These are phyloP conservation scores for Serinus canaria DNA, from an alignment of 2,113 vertebrate genomes.

Conservation along the genomic window DNA sequence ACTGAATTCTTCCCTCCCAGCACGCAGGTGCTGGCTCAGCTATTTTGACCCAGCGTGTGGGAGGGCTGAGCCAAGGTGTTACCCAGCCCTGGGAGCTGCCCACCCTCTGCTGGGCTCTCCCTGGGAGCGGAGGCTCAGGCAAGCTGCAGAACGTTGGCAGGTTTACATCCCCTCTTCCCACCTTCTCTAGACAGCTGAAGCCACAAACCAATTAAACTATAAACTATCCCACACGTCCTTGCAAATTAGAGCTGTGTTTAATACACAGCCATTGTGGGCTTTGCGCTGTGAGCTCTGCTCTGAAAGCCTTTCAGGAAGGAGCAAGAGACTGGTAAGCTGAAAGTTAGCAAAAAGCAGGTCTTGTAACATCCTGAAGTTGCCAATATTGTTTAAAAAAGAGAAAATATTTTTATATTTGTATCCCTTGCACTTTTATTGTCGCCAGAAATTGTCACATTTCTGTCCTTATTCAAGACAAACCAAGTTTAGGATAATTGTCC, in stretches of 20 bases:
- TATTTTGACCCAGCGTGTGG: not conserved
- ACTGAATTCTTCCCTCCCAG: not conserved
- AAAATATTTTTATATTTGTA: not conserved
- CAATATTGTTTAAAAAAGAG: not conserved
- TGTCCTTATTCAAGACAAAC: not conserved
- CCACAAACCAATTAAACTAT: not conserved
- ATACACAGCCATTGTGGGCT: not conserved
- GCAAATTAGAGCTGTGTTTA: not conserved
- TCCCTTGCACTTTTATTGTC: not conserved
- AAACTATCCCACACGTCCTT: not conserved
- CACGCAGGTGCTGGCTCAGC: not conserved
- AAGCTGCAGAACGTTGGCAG: not conserved
- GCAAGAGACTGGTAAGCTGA: not conserved
- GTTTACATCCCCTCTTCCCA: not conserved
- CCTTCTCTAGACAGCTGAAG: not conserved
- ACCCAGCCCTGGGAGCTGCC: conserved; percentile 2
- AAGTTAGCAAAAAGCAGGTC: not conserved
- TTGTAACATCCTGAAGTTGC: not conserved
- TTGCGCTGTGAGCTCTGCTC: not conserved
- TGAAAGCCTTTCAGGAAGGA: not conserved
- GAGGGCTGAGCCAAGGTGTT: conserved; percentile 17
- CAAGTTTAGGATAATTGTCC: not conserved
- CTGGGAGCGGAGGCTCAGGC: not conserved
- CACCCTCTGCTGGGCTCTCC: not conserved
- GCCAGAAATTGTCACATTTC: not conserved